Percentiles rank a stretch among this genome's conserved stretches.
These are phyloP conservation scores for Melanargia galathea DNA, from an alignment of 2,888 invertebrate genomes.

Conservation along the genomic window DNA sequence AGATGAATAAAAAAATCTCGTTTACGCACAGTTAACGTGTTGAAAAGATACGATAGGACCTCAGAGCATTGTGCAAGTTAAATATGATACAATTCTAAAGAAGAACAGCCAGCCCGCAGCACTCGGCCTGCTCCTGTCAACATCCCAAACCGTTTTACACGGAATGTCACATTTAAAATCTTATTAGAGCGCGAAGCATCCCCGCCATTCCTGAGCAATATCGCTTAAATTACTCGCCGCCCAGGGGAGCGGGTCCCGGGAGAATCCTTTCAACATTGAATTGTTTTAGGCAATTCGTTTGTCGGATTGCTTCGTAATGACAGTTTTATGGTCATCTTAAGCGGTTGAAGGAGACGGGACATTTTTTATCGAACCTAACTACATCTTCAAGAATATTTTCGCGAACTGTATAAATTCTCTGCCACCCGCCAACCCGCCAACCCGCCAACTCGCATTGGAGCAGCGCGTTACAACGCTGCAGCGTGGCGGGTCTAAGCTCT, in stretches of 20 bases:
- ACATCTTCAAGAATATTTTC: neutral
- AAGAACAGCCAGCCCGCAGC: neutral
- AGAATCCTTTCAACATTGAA: conserved; percentile 53
- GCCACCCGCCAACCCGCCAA: too few species aligned
- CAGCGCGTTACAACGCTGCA: too few species aligned
- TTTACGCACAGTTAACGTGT: too few species aligned
- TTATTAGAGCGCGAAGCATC: conserved; percentile 61
- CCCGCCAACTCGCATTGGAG: too few species aligned
- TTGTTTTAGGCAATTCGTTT: conserved; percentile 45
- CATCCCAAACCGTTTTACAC: conserved; percentile 56
- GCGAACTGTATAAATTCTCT: neutral
- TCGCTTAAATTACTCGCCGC: conserved; percentile 56
- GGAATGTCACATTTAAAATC: conserved; percentile 70
- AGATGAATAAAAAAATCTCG: too few species aligned
- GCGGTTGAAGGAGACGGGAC: conserved; percentile 1
- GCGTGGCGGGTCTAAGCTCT: too few species aligned
- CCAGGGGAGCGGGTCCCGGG: conserved; percentile 49
- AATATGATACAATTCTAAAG: neutral
- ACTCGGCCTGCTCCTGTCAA: conserved; percentile 12
- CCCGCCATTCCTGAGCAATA: conserved; percentile 52
- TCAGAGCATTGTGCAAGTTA: too few species aligned
- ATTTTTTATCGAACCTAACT: neutral
- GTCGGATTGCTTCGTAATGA: conserved; percentile 40
- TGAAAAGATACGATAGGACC: too few species aligned
- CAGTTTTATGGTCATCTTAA: conserved; percentile 34